Evolutionary conservation across 2,113 vertebrate species (phyloP).

Genomic region (Zosterops pallidus): DNA sequence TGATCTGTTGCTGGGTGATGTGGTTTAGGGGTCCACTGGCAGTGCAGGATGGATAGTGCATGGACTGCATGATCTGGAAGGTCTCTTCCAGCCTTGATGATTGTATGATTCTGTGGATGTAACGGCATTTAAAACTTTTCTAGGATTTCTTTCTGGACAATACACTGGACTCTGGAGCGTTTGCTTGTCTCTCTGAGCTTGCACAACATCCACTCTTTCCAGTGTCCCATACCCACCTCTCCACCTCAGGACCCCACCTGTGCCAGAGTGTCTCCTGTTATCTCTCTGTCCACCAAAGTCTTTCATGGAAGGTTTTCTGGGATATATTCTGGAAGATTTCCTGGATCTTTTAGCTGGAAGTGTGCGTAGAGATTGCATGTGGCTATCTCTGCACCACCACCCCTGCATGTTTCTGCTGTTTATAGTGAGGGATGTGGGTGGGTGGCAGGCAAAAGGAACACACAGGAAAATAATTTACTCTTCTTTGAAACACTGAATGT

Average conservation of each 20-base stretch:
- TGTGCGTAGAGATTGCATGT: background rate
- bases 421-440: background rate
- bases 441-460: constrained; percentile 41
- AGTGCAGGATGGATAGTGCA: too few relatives aligned
- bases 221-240: too few relatives aligned
- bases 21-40: background rate
- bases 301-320: background rate
- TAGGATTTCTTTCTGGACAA: background rate
- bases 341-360: background rate
- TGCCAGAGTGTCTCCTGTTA: background rate
- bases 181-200: background rate
- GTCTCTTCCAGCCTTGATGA: background rate
- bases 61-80: background rate
- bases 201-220: background rate
- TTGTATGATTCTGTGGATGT: background rate
- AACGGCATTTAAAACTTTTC: background rate
- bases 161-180: background rate
- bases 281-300: background rate
- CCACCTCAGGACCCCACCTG: background rate
- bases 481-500: background rate
- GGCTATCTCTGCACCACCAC: background rate
- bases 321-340: background rate
- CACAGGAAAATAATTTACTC: background rate
- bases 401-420: background rate
- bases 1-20: background rate